Percentiles rank a stretch among this genome's conserved stretches.
These are phyloP conservation scores for Camponotus fellah DNA, from an alignment of 2,888 invertebrate genomes.

Conservation along the genomic window DNA sequence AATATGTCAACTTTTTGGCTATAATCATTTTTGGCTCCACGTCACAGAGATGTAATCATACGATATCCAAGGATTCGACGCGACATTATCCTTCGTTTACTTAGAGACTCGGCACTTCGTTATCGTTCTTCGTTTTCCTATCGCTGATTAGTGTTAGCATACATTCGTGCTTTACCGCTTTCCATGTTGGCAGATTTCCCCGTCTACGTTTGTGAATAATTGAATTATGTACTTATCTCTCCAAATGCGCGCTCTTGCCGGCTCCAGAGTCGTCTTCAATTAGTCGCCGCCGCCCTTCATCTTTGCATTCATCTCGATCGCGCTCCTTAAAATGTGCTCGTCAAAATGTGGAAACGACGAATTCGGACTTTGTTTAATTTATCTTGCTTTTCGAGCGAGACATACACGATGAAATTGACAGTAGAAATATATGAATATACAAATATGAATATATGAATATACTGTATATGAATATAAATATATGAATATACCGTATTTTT, in stretches of 20 bases:
- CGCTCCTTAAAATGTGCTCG: background rate
- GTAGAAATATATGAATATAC: background rate
- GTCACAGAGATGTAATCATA: conserved; percentile 25
- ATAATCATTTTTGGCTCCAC: background rate
- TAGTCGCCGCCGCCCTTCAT: conserved; percentile 61
- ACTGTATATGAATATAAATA: background rate
- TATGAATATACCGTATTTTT: background rate
- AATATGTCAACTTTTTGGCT: conserved; percentile 12
- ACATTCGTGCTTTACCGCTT: conserved; percentile 37
- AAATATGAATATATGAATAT: background rate
- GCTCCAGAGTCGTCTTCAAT: conserved; percentile 69
- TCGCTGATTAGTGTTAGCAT: conserved; percentile 49
- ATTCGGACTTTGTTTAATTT: conserved; percentile 3
- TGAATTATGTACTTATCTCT: conserved; percentile 53
- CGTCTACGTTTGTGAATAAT: conserved; percentile 51
- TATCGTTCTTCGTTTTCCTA: conserved; percentile 36
- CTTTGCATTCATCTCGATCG: conserved; percentile 32
- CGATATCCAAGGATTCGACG: conserved; percentile 29
- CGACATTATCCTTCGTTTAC: conserved; percentile 45
- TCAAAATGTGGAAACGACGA: background rate
- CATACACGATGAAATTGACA: background rate
- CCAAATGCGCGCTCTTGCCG: conserved; percentile 30
- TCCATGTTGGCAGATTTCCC: conserved; percentile 31
- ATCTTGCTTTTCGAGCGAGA: background rate
- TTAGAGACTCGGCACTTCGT: conserved; percentile 26